phyloP scores from a whole-genome alignment of 1,140 invertebrate genomes.

The Phocides pigmalion region DNA sequence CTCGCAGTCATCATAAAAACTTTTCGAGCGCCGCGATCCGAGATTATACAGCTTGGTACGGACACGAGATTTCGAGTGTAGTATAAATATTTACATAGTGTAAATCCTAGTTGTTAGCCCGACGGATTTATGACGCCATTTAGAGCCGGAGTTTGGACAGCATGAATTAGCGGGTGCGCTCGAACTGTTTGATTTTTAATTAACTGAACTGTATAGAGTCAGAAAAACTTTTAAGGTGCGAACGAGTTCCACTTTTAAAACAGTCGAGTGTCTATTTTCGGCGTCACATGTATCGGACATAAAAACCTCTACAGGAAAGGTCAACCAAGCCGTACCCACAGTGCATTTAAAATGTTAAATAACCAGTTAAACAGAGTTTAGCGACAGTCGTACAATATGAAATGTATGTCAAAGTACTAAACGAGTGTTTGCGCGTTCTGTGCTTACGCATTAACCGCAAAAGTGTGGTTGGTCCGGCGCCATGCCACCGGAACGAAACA shows the following conservation, averaged over 20 bases:
- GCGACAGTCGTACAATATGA: constrained; percentile 36
- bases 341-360: constrained; percentile 39
- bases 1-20: constrained; percentile 45
- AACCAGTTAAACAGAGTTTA: constrained; percentile 44
- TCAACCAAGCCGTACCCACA: constrained; percentile 17
- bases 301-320: constrained; percentile 21
- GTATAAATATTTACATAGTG: constrained; percentile 56
- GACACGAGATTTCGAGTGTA: constrained; percentile 22
- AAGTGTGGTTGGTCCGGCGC: constrained; percentile 53
- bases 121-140: constrained; percentile 55
- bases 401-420: constrained; percentile 71
- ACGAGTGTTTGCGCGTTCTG: constrained; percentile 50
- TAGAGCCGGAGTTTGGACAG: constrained; percentile 41
- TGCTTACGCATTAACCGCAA: constrained; percentile 68
- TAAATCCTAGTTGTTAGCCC: constrained; percentile 45
- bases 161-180: constrained; percentile 47
- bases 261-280: constrained; percentile 7
- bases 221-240: constrained; percentile 27
- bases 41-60: constrained; percentile 18
- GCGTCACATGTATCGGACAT: constrained; percentile 1
- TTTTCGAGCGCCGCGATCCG: constrained; percentile 37
- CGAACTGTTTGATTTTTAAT: constrained; percentile 50
- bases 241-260: constrained; percentile 16
- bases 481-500: constrained; percentile 54
- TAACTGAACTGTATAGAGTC: constrained; percentile 26